phyloP scores from a whole-genome alignment of 2,113 vertebrate species.

The Salvator merianae region DNA sequence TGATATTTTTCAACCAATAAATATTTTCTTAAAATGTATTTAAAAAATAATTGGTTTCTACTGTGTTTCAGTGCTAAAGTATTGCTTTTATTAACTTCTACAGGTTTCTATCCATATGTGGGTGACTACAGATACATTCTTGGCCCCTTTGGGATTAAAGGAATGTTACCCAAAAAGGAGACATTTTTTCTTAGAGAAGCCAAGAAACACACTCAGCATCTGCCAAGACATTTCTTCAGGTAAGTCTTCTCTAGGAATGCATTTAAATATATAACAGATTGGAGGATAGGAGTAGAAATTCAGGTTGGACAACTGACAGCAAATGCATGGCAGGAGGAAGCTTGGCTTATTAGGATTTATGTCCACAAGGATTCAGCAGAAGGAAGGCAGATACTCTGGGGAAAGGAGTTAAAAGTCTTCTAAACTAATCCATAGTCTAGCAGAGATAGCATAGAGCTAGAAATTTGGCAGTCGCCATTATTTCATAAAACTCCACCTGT shows the following conservation, averaged over 20 bases:
- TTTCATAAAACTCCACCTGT: neutral
- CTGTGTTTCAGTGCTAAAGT: conserved; percentile 39
- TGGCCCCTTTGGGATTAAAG: conserved; percentile 21
- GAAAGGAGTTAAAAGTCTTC: neutral
- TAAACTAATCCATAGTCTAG: neutral
- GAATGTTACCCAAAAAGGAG: conserved; percentile 42
- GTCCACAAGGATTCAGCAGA: neutral
- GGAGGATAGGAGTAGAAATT: neutral
- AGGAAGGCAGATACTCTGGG: neutral
- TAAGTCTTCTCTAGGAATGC: neutral
- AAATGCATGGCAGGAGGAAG: neutral
- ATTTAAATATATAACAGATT: conserved; percentile 14
- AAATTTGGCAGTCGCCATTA: neutral
- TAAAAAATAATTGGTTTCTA: conserved; percentile 68
- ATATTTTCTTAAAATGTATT: conserved; percentile 61
- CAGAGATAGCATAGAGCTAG: neutral
- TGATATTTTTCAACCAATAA: conserved; percentile 48
- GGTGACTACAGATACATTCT: conserved; percentile 30
- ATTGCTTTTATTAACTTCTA: conserved; percentile 52
- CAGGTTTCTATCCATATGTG: conserved; percentile 42
- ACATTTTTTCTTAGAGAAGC: neutral
- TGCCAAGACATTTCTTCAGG: neutral
- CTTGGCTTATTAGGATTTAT: neutral
- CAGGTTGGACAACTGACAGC: neutral
- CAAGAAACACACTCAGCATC: conserved; percentile 1